Evolutionary conservation across 2,888 invertebrate genomes (phyloP), one percentile per base, ranked within the genome.

Genomic region (Spilosoma lubricipeda): DNA sequence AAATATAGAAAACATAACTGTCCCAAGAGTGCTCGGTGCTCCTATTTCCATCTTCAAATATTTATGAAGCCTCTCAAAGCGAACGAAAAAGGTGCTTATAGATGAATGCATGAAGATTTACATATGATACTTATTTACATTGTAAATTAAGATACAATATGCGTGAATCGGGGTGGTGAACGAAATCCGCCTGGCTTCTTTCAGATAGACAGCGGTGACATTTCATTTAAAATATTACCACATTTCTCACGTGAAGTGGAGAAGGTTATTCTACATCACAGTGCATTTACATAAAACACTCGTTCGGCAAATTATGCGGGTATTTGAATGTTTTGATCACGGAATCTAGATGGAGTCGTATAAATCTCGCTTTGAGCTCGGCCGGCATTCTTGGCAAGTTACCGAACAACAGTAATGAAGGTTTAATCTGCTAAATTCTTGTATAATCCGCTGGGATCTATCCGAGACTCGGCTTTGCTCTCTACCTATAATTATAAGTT

Each of bases 371-470:
- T 90, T 90, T 91, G 92, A 92, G 90, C 87, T 84, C 87, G 84
- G 78, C 82, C 80, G 82, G 89, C 88, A 91, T 93, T 91, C 91
- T 89, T 90, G 90, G 88, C 90, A 90, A 92, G 91, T 91, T 90
- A 89, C 90, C 88, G 91, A 91, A 92, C 91, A 92, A 90, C 91
- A 91, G 93, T 93, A 93, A 93, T 92, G 93, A 93, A 92, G 92
- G 90, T 89, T 92, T 92, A 93, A 93, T 93, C 92, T 89, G 87
- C 83, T 84, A 85, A 90, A 92, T 92, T 90, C 91, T 90, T 86
- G 89, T 86, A 89, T 91, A 92, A 90, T 91, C 91, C 89, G 82
- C 74, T 69, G 84, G 86, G 89, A 89, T 88, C 83, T 79, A 82
- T 82, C 82, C 79, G 83, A 87, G 86, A 80, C 87, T 90, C 85